Conservation (phyloP, 2,797 vertebrate genomes). For the Sebastes goodei region DNA sequence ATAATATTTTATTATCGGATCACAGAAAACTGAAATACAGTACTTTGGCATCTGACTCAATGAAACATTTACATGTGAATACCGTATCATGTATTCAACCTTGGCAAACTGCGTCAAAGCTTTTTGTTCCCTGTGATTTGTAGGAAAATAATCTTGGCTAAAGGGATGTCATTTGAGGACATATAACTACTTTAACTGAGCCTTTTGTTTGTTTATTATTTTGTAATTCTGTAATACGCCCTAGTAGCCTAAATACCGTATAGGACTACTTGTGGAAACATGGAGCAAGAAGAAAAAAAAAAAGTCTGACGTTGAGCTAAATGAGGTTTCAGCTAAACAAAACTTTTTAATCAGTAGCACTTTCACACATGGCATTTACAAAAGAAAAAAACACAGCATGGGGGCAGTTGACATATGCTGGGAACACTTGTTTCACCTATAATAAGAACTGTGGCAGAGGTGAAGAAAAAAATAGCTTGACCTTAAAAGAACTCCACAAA, state of each 20-base stretch:
- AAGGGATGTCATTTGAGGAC: background rate
- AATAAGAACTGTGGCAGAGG: background rate
- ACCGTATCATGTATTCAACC: background rate
- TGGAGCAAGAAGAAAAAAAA: background rate
- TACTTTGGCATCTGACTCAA: background rate
- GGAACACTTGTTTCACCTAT: background rate
- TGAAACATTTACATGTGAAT: background rate
- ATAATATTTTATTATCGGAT: background rate
- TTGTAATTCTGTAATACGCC: background rate
- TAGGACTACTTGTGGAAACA: background rate
- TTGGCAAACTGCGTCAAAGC: background rate
- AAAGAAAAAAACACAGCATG: background rate
- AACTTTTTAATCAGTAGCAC: background rate
- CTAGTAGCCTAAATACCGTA: background rate
- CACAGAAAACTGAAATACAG: background rate
- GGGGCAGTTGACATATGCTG: background rate
- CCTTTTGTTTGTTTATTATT: background rate
- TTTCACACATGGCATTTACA: background rate
- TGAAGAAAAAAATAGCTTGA: slow-evolving; percentile 6
- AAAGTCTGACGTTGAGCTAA: background rate
- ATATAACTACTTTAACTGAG: background rate
- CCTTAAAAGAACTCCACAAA: background rate
- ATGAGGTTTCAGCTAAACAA: background rate
- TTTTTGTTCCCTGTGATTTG: background rate
- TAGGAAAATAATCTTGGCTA: no score